Percentiles rank a stretch among this genome's conserved stretches.
Conservation (phyloP, 2,888 invertebrate genomes). For the Mimumesa dahlbomi region DNA sequence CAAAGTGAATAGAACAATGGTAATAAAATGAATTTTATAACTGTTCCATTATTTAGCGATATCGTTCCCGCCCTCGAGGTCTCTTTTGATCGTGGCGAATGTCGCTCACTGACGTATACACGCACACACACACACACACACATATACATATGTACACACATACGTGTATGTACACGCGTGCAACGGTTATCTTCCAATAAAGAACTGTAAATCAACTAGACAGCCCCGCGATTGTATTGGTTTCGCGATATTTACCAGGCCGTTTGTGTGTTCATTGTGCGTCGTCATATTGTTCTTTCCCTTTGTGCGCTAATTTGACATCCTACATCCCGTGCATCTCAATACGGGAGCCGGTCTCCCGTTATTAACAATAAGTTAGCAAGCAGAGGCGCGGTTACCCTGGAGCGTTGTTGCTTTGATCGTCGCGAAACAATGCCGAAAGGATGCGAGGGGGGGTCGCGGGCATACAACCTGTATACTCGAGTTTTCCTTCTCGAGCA, state of each 20-base stretch:
- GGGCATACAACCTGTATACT: conserved; percentile 19
- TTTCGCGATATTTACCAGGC: conserved; percentile 14
- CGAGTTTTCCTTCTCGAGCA: conserved; percentile 17
- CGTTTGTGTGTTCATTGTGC: conserved; percentile 22
- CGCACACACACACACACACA: too few species aligned
- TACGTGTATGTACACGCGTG: too few species aligned
- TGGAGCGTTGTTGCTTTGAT: conserved; percentile 45
- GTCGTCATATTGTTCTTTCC: conserved; percentile 44
- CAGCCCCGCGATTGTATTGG: conserved; percentile 6
- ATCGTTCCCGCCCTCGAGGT: too few species aligned
- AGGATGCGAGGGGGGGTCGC: conserved; percentile 24
- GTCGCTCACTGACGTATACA: too few species aligned
- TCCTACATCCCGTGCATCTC: conserved; percentile 34
- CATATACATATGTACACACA: too few species aligned
- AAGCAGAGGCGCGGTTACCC: conserved; percentile 16
- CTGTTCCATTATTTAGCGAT: too few species aligned
- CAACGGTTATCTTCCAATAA: too few species aligned
- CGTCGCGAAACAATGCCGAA: conserved; percentile 33
- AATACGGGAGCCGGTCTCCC: conserved; percentile 28
- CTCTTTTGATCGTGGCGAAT: too few species aligned
- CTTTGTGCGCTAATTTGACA: conserved; percentile 43
- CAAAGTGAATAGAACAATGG: too few species aligned
- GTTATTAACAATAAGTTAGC: conserved; percentile 52
- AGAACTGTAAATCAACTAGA: too few species aligned
- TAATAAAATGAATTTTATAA: too few species aligned